Evolutionary conservation across 2,113 vertebrate species (phyloP).

Genomic region (Tetraodon nigroviridis): DNA sequence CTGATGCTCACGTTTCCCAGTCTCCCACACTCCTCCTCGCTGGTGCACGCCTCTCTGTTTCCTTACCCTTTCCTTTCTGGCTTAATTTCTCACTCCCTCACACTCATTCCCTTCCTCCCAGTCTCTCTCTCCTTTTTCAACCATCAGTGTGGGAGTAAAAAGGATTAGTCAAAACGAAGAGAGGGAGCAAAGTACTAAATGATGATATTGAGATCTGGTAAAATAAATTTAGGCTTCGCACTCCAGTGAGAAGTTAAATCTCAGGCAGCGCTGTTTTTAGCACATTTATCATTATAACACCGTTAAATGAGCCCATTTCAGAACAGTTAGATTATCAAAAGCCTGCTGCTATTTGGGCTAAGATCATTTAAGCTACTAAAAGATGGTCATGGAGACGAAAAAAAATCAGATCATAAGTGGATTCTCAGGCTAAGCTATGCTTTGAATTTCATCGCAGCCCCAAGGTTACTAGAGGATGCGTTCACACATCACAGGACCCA

Average conservation of each 20-base stretch:
- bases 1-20: slow-evolving; percentile 14
- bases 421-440: too few species aligned
- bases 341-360: slow-evolving; percentile 12
- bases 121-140: slow-evolving; percentile 29
- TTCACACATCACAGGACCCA: too few species aligned
- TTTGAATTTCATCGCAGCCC: too few species aligned
- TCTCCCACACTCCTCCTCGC: slow-evolving; percentile 17
- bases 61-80: slow-evolving; percentile 36
- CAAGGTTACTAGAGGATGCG: too few species aligned
- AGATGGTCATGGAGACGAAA: background rate
- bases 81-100: slow-evolving; percentile 30
- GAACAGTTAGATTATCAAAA: slow-evolving; percentile 38
- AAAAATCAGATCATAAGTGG: background rate
- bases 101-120: slow-evolving; percentile 36
- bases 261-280: slow-evolving; percentile 29
- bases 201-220: slow-evolving; percentile 56
- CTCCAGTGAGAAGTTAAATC: slow-evolving; percentile 49
- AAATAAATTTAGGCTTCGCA: slow-evolving; percentile 58
- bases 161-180: slow-evolving; percentile 59
- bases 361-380: slow-evolving; percentile 6
- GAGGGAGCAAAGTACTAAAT: slow-evolving; percentile 59
- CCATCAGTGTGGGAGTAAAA: slow-evolving; percentile 59
- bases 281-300: slow-evolving; percentile 50
- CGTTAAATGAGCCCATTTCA: slow-evolving; percentile 52
- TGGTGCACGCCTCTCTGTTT: slow-evolving; percentile 7